phyloP scores from a whole-genome alignment of 2,113 vertebrate species.

The Sapayoa aenigma region DNA sequence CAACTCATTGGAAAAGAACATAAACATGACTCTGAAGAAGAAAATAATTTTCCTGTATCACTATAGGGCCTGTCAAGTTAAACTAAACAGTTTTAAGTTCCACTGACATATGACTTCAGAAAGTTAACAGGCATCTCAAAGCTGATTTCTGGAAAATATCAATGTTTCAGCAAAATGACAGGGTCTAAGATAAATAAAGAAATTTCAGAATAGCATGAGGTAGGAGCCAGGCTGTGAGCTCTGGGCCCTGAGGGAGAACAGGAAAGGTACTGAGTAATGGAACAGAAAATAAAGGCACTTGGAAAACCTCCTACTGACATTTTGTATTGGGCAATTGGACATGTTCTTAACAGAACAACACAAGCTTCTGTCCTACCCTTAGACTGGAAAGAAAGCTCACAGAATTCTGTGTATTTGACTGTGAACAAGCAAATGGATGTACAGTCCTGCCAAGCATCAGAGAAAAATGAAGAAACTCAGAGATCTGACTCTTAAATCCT shows the following conservation, averaged over 20 bases:
- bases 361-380: background rate
- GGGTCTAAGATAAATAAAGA: background rate
- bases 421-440: background rate
- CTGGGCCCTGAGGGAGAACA: background rate
- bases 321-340: background rate
- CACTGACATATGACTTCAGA: conserved; percentile 19
- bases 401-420: background rate
- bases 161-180: background rate
- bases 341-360: background rate
- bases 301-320: background rate
- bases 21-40: background rate
- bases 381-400: background rate
- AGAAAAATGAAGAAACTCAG: background rate
- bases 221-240: background rate
- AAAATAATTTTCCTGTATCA: background rate
- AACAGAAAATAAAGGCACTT: background rate
- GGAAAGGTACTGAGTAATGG: background rate
- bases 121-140: conserved; percentile 17
- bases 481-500: background rate
- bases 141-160: conserved; percentile 25
- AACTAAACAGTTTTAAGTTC: conserved; percentile 9
- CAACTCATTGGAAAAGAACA: background rate
- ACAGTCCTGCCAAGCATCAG: background rate
- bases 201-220: background rate
- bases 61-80: background rate